A percentile compares a stretch with the other conserved stretches of the same genome.
Evolutionary conservation across 2,797 vertebrate species (phyloP).

Genomic region (Epinephelus malabaricus): DNA sequence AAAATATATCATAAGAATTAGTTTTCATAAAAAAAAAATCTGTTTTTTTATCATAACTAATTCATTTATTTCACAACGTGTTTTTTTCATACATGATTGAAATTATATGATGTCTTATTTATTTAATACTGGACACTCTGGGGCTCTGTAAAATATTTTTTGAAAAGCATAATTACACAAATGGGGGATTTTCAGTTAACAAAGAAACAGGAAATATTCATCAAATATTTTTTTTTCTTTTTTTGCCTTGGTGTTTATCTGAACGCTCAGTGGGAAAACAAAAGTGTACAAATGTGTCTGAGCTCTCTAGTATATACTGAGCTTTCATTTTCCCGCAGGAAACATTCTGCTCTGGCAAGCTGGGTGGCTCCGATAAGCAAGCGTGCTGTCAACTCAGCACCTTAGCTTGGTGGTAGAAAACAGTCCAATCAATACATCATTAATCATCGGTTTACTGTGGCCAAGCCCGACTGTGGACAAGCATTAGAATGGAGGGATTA

Average conservation of each 20-base stretch:
- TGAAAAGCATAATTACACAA: slow-evolving; percentile 5
- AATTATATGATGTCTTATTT: neutral
- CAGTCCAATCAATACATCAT: slow-evolving; percentile 85
- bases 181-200: slow-evolving; percentile 14
- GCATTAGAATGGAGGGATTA: slow-evolving; percentile 85
- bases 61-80: neutral
- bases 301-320: slow-evolving; percentile 27
- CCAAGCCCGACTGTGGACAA: slow-evolving; percentile 75
- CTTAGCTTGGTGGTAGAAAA: slow-evolving; percentile 73
- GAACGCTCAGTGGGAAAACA: slow-evolving; percentile 57
- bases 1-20: too few relatives aligned
- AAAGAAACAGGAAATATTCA: slow-evolving; percentile 38
- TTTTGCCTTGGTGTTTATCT: slow-evolving; percentile 14
- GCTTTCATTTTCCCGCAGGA: slow-evolving; percentile 66
- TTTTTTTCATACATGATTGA: neutral
- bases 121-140: neutral
- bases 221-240: slow-evolving; percentile 19
- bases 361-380: slow-evolving; percentile 82
- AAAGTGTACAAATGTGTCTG: slow-evolving; percentile 65
- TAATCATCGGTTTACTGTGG: slow-evolving; percentile 85
- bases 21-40: too few relatives aligned
- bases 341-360: slow-evolving; percentile 77
- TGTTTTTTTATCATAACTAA: too few relatives aligned
- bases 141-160: neutral
- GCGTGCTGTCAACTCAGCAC: slow-evolving; percentile 83